Base-by-base conservation (phyloP, 1,140 invertebrate species). In the Drosophila truncata region DNA sequence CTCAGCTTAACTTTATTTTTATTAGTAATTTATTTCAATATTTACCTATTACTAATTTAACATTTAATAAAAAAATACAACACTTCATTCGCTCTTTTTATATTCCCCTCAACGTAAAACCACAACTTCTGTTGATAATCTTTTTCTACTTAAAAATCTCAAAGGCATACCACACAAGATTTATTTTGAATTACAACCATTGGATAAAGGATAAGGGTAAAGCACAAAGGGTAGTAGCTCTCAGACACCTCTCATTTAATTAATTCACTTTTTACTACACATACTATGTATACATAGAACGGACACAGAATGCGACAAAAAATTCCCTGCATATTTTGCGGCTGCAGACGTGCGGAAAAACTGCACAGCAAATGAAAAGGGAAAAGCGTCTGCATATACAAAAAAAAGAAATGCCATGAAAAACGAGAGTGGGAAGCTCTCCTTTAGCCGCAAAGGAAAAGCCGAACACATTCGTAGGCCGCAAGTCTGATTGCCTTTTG, bases 401-500 rank as follows among this genome's bases (percentile, higher is more conserved):
- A 13, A 44, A 20, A 18, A 44, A 44, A 42, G 16, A 29, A 49
- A 35, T 31, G 10, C 20, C 16, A 33, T 25, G 23, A 27, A 66
- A 66, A 66, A 18, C 27, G 42, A 41, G 33, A 50, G 52, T 57
- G 66, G 50, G 23, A 31, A 33, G 33, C 20, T 70, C 8, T 14
- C 13, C 23, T 37, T 16, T 1, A 23, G 14, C 20, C 52, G 69
- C 42, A 59, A 71, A 60, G 67, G 33, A 49, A 52, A 50, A 57
- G 52, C 57, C 50, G 16, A 60, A 35, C 44, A 71, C 55, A 79
- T 60, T 63, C 60, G 66, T 71, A 71, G 78, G 78, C 78, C 85
- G 78, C 86, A 82, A 75, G 86, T 85, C 83, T 88, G 85, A 88
- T 88, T 88, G 85, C 85, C 81, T 85, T 88, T 81, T 84, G 65